These are phyloP conservation scores for Drosophila santomea DNA, from an alignment of 1,140 invertebrate genomes.

Conservation along the genomic window DNA sequence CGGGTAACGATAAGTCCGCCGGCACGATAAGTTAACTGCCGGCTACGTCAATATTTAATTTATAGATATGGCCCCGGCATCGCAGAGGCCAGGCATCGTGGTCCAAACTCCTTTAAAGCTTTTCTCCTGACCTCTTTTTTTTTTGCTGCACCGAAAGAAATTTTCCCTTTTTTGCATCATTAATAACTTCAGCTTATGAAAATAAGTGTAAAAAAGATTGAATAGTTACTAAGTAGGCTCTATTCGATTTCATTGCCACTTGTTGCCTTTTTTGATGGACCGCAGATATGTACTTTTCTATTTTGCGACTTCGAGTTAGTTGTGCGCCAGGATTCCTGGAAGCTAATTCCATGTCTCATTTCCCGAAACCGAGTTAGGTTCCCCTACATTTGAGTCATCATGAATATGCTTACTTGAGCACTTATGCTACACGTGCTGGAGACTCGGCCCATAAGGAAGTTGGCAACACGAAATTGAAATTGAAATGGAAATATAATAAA, in stretches of 20 bases:
- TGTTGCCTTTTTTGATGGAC: no score
- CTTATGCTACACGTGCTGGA: constrained; percentile 5
- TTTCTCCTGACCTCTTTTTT: no score
- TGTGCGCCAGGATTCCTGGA: neutral
- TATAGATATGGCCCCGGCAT: constrained; percentile 52
- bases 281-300: no score
- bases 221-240: no score
- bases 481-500: constrained; percentile 33
- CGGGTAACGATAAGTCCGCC: constrained; percentile 27
- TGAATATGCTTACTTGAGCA: constrained; percentile 8
- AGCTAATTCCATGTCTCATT: neutral
- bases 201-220: no score
- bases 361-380: neutral
- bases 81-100: neutral
- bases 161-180: no score
- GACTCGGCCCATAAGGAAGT: constrained; percentile 62
- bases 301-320: neutral
- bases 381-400: neutral
- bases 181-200: no score
- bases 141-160: no score
- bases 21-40: constrained; percentile 25
- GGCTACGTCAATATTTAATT: constrained; percentile 73
- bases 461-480: constrained; percentile 44
- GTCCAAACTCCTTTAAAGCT: constrained; percentile 7
- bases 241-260: no score